Conservation (phyloP, 2,888 invertebrate species). For the Callyntrura guangdongensis region DNA sequence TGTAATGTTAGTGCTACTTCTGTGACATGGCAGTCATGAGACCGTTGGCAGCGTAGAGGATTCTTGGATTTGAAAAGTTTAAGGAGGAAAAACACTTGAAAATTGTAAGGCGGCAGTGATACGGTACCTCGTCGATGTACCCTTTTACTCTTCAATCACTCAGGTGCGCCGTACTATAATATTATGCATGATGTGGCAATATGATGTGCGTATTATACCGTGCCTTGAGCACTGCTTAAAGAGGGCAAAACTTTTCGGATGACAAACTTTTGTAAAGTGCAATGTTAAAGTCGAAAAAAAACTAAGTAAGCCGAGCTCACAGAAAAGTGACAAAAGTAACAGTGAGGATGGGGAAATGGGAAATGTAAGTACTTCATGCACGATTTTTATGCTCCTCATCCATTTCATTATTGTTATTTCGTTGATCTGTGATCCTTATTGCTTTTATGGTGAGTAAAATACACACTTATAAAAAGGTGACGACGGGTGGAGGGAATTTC, state of each 20-base stretch:
- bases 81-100: conserved; percentile 16
- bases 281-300: conserved; percentile 38
- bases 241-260: conserved; percentile 41
- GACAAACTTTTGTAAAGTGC: conserved; percentile 48
- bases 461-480: not conserved
- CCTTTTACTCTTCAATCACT: not conserved
- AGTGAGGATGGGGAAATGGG: not conserved
- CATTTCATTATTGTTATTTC: not conserved
- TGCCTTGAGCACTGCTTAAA: not conserved
- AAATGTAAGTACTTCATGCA: conserved; percentile 20
- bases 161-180: conserved; percentile 48
- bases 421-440: conserved; percentile 4
- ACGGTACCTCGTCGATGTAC: not conserved
- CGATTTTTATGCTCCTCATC: not conserved
- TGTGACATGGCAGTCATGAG: conserved; percentile 16
- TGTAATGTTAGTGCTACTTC: not conserved
- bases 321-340: not conserved
- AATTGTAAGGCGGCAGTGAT: not conserved
- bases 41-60: not conserved
- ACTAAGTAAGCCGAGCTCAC: not conserved
- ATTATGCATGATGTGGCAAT: conserved; percentile 49
- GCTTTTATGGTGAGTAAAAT: not conserved
- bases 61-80: conserved; percentile 51
- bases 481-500: not conserved
- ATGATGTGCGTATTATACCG: conserved; percentile 54